A percentile compares a stretch with the other conserved stretches of the same genome.
phyloP scores from a whole-genome alignment of 2,888 invertebrate species.

The Nysson spinosus region DNA sequence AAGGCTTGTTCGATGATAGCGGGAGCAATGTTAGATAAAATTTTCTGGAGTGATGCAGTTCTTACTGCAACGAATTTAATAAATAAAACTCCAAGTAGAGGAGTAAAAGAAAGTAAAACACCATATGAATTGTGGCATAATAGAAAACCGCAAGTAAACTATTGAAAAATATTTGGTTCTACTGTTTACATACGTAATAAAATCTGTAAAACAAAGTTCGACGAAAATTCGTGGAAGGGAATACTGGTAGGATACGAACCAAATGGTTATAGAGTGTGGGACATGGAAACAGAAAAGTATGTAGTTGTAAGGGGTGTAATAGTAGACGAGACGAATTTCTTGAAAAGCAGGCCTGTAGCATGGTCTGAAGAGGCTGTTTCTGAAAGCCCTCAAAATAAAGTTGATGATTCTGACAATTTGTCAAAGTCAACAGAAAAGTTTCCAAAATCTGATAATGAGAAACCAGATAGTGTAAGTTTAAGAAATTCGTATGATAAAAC shows the following conservation, averaged over 20 bases:
- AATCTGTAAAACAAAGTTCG: conserved; percentile 6
- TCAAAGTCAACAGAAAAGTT: conserved; percentile 1
- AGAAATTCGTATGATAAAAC: not conserved
- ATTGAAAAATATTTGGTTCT: conserved; percentile 1
- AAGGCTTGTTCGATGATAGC: conserved; percentile 11
- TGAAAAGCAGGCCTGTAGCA: not conserved
- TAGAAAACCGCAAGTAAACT: not conserved
- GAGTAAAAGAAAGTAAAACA: not conserved
- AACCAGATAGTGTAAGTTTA: not conserved
- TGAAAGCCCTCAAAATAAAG: not conserved
- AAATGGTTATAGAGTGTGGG: conserved; percentile 12
- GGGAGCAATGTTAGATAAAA: too few relatives aligned
- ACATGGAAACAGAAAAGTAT: conserved; percentile 2
- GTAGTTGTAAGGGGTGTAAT: conserved; percentile 3
- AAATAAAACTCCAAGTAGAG: not conserved
- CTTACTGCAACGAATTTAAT: too few relatives aligned
- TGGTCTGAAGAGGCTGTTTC: not conserved
- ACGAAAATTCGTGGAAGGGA: not conserved
- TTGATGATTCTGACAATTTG: not conserved
- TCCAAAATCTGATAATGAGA: conserved; percentile 6
- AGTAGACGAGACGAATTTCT: conserved; percentile 13
- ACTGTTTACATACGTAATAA: conserved; percentile 13
- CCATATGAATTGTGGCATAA: too few relatives aligned
- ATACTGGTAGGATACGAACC: conserved; percentile 3
- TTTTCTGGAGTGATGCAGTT: too few relatives aligned